phyloP scores from a whole-genome alignment of 1,140 invertebrate species.

The Hycleus cichorii region DNA sequence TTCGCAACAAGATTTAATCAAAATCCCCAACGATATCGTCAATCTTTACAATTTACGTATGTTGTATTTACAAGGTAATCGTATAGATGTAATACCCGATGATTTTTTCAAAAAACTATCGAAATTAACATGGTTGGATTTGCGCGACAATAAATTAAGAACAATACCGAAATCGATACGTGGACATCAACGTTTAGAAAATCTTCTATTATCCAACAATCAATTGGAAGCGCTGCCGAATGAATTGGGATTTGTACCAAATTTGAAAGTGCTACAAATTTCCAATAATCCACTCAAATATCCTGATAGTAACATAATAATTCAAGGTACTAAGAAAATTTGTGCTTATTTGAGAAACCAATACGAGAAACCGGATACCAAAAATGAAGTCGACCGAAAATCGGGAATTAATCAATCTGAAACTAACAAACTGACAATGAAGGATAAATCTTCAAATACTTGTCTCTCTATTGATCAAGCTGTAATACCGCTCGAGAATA shows the following conservation, averaged over 20 bases:
- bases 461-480: neutral
- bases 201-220: constrained; percentile 37
- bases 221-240: constrained; percentile 30
- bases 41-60: constrained; percentile 35
- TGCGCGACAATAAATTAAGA: constrained; percentile 37
- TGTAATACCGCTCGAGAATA: neutral
- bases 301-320: constrained; percentile 25
- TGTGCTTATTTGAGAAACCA: constrained; percentile 27
- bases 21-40: constrained; percentile 27
- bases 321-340: constrained; percentile 28
- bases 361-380: constrained; percentile 12
- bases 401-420: neutral
- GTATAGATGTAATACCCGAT: constrained; percentile 31
- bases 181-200: constrained; percentile 37
- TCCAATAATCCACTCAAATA: constrained; percentile 36
- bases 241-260: constrained; percentile 33
- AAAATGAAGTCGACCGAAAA: neutral
- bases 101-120: constrained; percentile 37
- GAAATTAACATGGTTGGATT: constrained; percentile 39
- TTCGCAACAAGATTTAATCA: constrained; percentile 27
- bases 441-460: neutral
- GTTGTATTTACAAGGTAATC: constrained; percentile 40
- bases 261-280: constrained; percentile 36
- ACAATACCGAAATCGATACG: constrained; percentile 35
- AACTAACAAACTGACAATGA: neutral